Evolutionary conservation across 2,113 vertebrate species (phyloP).

Genomic region (Macquaria ambigua): DNA sequence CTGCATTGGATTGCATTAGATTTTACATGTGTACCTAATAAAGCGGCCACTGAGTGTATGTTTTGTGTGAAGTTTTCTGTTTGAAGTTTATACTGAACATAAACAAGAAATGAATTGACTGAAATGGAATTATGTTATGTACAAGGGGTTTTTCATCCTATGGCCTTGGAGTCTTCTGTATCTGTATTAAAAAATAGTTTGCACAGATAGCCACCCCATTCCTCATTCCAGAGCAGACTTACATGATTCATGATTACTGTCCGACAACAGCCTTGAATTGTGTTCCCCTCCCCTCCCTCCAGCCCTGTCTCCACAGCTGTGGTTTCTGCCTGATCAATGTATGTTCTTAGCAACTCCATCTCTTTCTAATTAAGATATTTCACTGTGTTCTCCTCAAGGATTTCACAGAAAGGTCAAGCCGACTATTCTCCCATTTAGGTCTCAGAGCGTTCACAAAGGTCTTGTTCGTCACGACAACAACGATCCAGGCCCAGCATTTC

Average conservation of each 20-base stretch:
- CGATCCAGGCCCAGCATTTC: neutral
- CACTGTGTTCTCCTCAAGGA: slow-evolving; percentile 52
- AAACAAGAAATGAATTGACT: slow-evolving; percentile 4
- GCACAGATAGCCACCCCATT: slow-evolving; percentile 13
- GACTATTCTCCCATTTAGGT: slow-evolving; percentile 45
- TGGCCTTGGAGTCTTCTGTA: slow-evolving; percentile 17
- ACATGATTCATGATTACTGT: slow-evolving; percentile 51
- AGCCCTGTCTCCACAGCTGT: slow-evolving; percentile 26
- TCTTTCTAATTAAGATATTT: slow-evolving; percentile 77
- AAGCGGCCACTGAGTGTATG: neutral
- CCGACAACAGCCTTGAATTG: slow-evolving; percentile 30
- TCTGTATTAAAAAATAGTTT: slow-evolving; percentile 46
- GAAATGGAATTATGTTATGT: neutral
- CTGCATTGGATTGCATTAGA: neutral
- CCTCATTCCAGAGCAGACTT: slow-evolving; percentile 37
- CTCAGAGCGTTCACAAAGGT: slow-evolving; percentile 48
- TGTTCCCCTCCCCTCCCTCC: slow-evolving; percentile 3
- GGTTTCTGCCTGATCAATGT: slow-evolving; percentile 67
- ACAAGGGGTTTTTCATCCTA: neutral
- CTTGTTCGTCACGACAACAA: slow-evolving; percentile 22
- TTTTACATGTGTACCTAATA: neutral
- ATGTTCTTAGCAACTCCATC: slow-evolving; percentile 65
- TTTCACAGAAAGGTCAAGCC: slow-evolving; percentile 71
- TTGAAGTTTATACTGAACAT: neutral
- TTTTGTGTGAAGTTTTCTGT: neutral